A percentile compares a stretch with the other conserved stretches of the same genome.
Evolutionary conservation across 1,140 invertebrate genomes (phyloP).

Genomic region (Diuraphis noxia): DNA sequence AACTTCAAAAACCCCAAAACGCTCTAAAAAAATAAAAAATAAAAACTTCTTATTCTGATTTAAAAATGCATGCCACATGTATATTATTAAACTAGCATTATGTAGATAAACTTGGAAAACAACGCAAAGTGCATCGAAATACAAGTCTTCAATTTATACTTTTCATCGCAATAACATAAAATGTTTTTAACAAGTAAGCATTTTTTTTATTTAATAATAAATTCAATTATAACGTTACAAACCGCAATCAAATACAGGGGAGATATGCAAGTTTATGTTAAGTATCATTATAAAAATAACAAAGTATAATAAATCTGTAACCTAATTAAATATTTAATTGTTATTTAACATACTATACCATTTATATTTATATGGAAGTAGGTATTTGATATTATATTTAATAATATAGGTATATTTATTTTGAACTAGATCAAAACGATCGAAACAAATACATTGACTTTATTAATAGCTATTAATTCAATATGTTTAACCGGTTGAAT

Average conservation of each 20-base stretch:
- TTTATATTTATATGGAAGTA: not conserved
- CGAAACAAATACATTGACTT: not conserved
- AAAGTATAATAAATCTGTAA: not conserved
- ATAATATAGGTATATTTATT: not conserved
- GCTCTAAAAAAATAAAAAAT: no score
- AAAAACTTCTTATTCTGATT: no score
- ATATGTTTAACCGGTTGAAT: slow-evolving; percentile 11
- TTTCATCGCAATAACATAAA: not conserved
- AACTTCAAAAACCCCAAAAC: no score
- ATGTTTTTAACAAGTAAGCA: not conserved
- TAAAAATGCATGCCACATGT: no score
- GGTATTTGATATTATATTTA: not conserved
- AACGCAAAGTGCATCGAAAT: no score
- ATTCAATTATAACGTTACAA: not conserved
- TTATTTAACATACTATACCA: not conserved
- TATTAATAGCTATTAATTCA: not conserved
- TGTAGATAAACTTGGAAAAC: no score
- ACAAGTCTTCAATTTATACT: not conserved
- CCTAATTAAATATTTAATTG: not conserved
- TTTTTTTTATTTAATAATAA: not conserved
- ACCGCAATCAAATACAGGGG: not conserved
- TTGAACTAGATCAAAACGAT: not conserved
- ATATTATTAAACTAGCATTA: no score
- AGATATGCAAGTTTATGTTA: not conserved
- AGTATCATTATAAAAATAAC: not conserved